These are phyloP conservation scores for Eilema griseolum DNA, from an alignment of 2,888 invertebrate species.

Conservation along the genomic window DNA sequence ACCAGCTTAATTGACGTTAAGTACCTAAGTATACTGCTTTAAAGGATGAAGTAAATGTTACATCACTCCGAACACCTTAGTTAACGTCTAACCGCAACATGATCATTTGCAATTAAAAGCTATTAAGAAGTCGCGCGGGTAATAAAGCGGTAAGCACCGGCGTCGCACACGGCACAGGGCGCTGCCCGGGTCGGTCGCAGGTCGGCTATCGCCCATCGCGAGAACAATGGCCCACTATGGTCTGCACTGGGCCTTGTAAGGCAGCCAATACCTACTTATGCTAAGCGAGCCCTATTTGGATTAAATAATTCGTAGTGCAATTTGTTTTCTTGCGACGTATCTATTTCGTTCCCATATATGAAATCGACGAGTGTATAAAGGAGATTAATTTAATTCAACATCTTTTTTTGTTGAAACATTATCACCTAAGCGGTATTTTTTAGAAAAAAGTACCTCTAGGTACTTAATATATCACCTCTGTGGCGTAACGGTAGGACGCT, in stretches of 20 bases:
- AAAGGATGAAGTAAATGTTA: neutral
- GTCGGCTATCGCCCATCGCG: conserved; percentile 32
- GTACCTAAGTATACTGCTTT: neutral
- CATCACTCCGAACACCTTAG: neutral
- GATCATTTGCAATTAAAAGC: conserved; percentile 21
- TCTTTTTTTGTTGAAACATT: too few species aligned
- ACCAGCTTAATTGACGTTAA: too few species aligned
- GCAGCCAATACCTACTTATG: conserved; percentile 20
- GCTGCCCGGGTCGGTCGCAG: conserved; percentile 20
- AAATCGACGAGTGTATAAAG: neutral
- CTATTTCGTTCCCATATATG: neutral
- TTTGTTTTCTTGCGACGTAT: conserved; percentile 8
- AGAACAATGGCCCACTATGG: conserved; percentile 22
- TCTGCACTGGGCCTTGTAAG: conserved; percentile 24
- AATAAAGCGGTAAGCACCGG: conserved; percentile 46
- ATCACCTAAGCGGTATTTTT: too few species aligned
- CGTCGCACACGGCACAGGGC: conserved; percentile 31
- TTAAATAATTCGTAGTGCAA: conserved; percentile 29
- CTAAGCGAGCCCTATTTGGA: conserved; percentile 30
- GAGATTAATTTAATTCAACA: neutral
- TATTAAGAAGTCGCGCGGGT: conserved; percentile 25
- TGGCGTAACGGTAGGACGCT: too few species aligned
- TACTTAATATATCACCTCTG: too few species aligned
- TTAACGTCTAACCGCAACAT: neutral
- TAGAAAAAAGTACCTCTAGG: too few species aligned